These are phyloP conservation scores for Nebria brevicollis DNA, from an alignment of 2,888 invertebrate species.

Conservation along the genomic window DNA sequence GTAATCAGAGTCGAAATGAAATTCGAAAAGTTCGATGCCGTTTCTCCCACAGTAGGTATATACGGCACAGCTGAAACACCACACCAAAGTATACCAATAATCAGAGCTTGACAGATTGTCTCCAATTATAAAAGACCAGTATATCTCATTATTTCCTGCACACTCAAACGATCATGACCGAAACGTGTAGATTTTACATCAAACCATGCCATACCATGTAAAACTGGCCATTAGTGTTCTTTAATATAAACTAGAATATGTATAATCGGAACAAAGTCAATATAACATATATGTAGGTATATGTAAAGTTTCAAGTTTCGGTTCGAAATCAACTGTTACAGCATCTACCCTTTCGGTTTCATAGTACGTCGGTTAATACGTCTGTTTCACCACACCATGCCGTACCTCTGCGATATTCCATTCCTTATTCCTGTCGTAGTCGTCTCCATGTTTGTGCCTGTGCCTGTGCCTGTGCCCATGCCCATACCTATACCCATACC, in stretches of 20 bases:
- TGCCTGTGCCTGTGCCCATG: not conserved
- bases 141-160: no score
- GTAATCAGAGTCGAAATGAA: constrained; percentile 46
- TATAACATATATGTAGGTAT: no score
- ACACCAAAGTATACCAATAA: no score
- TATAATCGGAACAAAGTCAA: no score
- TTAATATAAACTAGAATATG: no score
- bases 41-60: not conserved
- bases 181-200: no score
- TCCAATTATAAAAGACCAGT: no score
- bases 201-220: no score
- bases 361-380: not conserved
- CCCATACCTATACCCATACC: not conserved
- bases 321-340: not conserved
- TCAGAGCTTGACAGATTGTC: no score
- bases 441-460: not conserved
- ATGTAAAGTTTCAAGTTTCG: not conserved
- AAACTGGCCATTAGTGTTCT: no score
- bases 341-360: not conserved
- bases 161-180: no score
- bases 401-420: not conserved
- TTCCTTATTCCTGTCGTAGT: not conserved
- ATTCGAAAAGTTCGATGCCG: constrained; percentile 54
- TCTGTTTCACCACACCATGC: not conserved
- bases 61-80: no score